Evolutionary conservation across 2,113 vertebrate species (phyloP), one percentile per base, ranked within the genome.

Genomic region (Ranitomeya variabilis): DNA sequence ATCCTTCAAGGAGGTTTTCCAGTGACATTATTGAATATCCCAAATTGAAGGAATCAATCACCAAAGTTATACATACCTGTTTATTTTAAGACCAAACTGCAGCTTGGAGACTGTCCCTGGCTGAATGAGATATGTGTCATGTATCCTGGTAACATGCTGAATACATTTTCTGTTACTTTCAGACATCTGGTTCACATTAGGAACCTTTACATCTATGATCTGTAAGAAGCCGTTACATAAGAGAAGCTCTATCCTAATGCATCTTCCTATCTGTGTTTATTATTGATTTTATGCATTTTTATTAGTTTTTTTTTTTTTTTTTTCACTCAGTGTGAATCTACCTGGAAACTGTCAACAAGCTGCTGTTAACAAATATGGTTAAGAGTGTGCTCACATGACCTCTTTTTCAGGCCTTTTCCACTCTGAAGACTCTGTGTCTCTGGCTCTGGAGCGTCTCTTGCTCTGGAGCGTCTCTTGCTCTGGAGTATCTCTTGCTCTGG

Each of bases 151-250:
- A 51, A 77, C 71, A 13, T 19, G 13, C n/a, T 19, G 9, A 26
- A 86, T 77, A 51, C 7, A 76, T 62, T 55, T 26, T 84, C 21
- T 69, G 64, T 71, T 71, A 23, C 19, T 51, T n/a, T 60, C 57
- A 51, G 31, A 86, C 84, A 86, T 86, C 84, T 86, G 84, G 54
- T 21, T 86, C 37, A 77, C 31, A 86, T 86, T 86, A 86, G 10
- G 31, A 54, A 59, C 45, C n/a, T 51, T 18, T 51, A 37, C 37
- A 23, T 26, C 5, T 45, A 45, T 80, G 52, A 80, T 26, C 12
- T 80, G 52, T 31, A 80, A 59, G 52, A 80, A 12, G 54, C 54
- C 6, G 71, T 31, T 8, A 9, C 1, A 57, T 57, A 57, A 57
- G 55, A 57, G 12, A 18, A 31, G 45, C 37, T 45, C 37, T 74